Percentiles rank a stretch among this genome's conserved stretches.
phyloP scores from a whole-genome alignment of 2,113 vertebrate species.

The Phasianus colchicus region DNA sequence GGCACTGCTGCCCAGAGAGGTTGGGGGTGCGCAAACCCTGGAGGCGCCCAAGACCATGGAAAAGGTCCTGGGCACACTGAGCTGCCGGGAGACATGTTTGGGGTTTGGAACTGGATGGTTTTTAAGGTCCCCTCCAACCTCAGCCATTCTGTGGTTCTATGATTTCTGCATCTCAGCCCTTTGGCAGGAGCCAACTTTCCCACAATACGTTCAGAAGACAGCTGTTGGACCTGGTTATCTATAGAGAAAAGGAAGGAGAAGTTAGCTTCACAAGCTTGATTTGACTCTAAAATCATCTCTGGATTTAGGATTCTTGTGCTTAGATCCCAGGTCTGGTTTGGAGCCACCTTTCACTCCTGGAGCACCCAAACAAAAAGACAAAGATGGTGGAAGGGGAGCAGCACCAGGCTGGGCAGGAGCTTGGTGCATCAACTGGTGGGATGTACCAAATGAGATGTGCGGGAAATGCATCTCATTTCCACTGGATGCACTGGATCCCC shows the following conservation, averaged over 20 bases:
- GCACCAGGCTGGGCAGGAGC: not conserved
- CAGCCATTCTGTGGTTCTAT: no score
- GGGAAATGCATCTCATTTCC: slow-evolving; percentile 36
- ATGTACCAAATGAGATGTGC: no score
- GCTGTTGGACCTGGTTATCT: not conserved
- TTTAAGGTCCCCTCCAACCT: no score
- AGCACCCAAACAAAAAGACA: not conserved
- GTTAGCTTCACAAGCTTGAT: not conserved
- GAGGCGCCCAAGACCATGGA: no score
- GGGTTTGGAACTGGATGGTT: no score
- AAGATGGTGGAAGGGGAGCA: not conserved
- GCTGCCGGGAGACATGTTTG: no score
- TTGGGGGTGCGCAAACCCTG: no score
- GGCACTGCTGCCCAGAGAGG: no score
- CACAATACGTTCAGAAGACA: slow-evolving; percentile 5
- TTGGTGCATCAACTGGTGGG: not conserved
- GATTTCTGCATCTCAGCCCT: slow-evolving; percentile 33
- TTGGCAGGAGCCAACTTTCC: slow-evolving; percentile 19
- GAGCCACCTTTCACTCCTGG: not conserved
- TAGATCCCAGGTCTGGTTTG: not conserved
- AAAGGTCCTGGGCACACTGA: no score
- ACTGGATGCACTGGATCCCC: not conserved
- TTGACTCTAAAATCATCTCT: slow-evolving; percentile 52
- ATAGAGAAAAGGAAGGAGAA: not conserved
- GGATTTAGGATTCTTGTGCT: not conserved